Conservation (phyloP, 2,113 vertebrate genomes). For the Mormoops blainvillei region DNA sequence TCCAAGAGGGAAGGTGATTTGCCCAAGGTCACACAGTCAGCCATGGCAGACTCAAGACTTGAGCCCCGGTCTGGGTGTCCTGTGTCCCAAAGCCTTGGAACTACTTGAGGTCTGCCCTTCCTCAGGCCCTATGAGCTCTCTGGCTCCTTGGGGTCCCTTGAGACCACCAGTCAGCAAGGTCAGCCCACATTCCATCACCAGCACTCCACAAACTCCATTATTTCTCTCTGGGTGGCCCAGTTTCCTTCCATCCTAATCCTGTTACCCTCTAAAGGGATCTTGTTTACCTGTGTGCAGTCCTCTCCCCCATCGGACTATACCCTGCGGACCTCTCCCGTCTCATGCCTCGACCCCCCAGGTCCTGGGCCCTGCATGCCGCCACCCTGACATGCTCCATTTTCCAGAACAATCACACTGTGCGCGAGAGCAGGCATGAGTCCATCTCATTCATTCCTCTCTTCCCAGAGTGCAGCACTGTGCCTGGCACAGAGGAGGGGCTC, state of each 20-base stretch:
- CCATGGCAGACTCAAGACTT: not conserved
- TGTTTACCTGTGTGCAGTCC: too few relatives aligned
- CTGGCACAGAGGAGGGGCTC: not conserved
- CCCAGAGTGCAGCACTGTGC: not conserved
- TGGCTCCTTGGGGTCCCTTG: not conserved
- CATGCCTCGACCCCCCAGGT: not conserved
- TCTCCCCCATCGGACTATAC: not conserved
- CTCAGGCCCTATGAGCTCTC: not conserved
- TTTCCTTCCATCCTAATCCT: not conserved
- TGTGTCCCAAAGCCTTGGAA: not conserved
- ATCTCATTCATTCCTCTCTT: not conserved
- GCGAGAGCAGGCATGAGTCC: not conserved
- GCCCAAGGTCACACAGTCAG: not conserved
- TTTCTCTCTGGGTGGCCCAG: not conserved
- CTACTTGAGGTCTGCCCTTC: not conserved
- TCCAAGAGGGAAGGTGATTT: not conserved
- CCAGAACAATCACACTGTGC: not conserved
- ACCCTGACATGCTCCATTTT: accelerated
- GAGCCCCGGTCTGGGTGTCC: not conserved
- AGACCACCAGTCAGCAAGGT: not conserved
- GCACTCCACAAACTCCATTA: too few relatives aligned
- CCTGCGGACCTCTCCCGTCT: not conserved
- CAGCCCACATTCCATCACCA: not conserved
- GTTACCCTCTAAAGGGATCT: accelerated
- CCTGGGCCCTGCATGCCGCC: accelerated